Base-by-base conservation (phyloP, 2,113 vertebrate species). In the Penelope pileata region DNA sequence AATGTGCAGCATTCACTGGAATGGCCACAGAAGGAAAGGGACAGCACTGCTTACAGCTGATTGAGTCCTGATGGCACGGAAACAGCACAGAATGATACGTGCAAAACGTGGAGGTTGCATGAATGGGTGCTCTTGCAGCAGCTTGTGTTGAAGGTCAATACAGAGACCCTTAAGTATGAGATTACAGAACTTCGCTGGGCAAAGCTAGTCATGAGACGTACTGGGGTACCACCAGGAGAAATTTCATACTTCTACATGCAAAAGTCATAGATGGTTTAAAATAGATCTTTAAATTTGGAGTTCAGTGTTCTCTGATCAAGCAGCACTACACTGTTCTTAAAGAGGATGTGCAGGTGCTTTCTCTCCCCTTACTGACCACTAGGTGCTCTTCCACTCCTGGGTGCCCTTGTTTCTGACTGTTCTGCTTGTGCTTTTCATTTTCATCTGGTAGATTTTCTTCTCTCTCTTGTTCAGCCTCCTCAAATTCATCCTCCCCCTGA, bases 401-500 rank as follows among this genome's bases (percentile, higher is more conserved):
- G 1, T 98, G 97, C 50, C 94, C 96, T 32, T 91, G 97, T 27
- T 97, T 97, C 14, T 96, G 89, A 30, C 89, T 85, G 72, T 15
- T 92, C 62, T 94, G 90, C 36, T 94, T 97, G 53, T 96, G 98
- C 42, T 98, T 98, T 47, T 98, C 98, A 40, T 97, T 98, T 83
- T 97, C 97, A 56, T 97, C 96, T 10, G 97, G 98, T 22, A 97
- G 77, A 90, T 98, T 98, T 88, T 98, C 98, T 54, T 97, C 98
- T 87, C 95, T 98, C 48, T 98, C 99, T 51, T 99, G 98, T 89
- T 99, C 99, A 0, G 99, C 99, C 97, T 99, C 99, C 85, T 99
- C 99, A 95, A 99, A 99, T 96, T 99, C 99, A 90, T 99, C 99
- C 95, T 99, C 99, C 4, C 99, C 99, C 97, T 99, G 99, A 95